Conservation (phyloP, 1,140 invertebrate species). For the Psix sp. region DNA sequence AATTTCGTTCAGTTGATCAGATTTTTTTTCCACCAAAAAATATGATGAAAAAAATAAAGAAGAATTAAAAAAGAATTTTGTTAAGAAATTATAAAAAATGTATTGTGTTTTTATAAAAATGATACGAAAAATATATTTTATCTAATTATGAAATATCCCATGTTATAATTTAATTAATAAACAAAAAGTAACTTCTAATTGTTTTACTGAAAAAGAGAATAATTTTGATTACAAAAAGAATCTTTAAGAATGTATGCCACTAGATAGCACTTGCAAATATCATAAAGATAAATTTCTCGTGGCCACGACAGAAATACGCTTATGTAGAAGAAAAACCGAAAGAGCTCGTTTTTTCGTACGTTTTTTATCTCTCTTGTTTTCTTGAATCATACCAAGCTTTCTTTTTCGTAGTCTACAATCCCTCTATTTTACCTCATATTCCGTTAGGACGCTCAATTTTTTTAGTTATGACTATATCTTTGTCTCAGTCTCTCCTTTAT, state of each 20-base stretch:
- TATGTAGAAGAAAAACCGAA: slow-evolving; percentile 63
- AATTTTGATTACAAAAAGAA: slow-evolving; percentile 47
- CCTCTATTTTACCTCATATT: slow-evolving; percentile 65
- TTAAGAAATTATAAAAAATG: too few species aligned
- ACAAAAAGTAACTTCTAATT: slow-evolving; percentile 9
- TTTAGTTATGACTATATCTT: slow-evolving; percentile 66
- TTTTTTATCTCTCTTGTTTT: slow-evolving; percentile 22
- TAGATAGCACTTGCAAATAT: slow-evolving; percentile 76
- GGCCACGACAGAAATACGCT: slow-evolving; percentile 43
- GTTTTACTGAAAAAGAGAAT: not conserved
- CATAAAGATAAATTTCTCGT: slow-evolving; percentile 74
- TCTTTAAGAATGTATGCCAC: slow-evolving; percentile 59
- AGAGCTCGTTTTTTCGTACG: slow-evolving; percentile 58
- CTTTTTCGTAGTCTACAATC: slow-evolving; percentile 57
- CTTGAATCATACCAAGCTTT: slow-evolving; percentile 23
- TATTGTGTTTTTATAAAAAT: too few species aligned
- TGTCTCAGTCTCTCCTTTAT: slow-evolving; percentile 61
- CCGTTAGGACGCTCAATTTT: slow-evolving; percentile 71
- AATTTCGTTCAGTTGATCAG: not conserved
- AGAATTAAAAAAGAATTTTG: too few species aligned
- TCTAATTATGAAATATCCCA: too few species aligned
- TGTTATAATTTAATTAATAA: slow-evolving; percentile 11
- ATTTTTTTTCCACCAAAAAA: slow-evolving; percentile 1
- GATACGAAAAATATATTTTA: too few species aligned
- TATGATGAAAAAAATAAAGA: too few species aligned